These are phyloP conservation scores for Gila orcuttii DNA, from an alignment of 2,113 vertebrate genomes.

Conservation along the genomic window DNA sequence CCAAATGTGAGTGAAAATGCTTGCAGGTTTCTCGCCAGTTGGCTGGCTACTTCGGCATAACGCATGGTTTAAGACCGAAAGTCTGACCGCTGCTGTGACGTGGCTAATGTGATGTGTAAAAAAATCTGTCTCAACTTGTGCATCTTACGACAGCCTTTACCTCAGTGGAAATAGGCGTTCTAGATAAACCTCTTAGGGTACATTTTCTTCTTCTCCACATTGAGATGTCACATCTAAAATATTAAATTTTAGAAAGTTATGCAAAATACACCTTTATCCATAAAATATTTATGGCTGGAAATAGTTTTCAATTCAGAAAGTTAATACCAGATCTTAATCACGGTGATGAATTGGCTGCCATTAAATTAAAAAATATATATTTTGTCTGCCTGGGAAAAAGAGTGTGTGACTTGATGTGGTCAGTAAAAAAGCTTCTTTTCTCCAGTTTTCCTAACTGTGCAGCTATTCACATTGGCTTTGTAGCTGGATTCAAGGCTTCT, in stretches of 20 bases:
- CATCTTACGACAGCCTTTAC: not conserved
- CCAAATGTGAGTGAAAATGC: not conserved
- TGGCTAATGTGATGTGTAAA: not conserved
- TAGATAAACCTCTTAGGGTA: not conserved
- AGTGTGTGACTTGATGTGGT: not conserved
- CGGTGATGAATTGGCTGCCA: too few species aligned
- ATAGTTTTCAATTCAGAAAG: too few species aligned
- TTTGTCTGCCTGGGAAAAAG: not conserved
- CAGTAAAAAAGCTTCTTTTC: not conserved
- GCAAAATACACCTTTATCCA: too few species aligned
- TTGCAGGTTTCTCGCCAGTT: not conserved
- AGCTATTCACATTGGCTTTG: not conserved
- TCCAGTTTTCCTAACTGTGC: not conserved
- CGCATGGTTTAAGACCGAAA: not conserved
- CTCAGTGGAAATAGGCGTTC: not conserved
- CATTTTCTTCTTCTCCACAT: not conserved
- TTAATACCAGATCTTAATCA: not conserved
- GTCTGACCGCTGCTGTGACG: not conserved
- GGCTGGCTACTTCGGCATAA: not conserved
- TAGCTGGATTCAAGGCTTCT: not conserved
- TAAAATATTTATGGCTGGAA: too few species aligned
- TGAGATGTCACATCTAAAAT: not conserved
- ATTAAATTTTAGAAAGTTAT: not conserved
- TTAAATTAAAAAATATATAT: not conserved
- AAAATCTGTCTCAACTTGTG: not conserved